Evolutionary conservation across 1,140 invertebrate genomes (phyloP).

Genomic region (Platorchestia sp.): DNA sequence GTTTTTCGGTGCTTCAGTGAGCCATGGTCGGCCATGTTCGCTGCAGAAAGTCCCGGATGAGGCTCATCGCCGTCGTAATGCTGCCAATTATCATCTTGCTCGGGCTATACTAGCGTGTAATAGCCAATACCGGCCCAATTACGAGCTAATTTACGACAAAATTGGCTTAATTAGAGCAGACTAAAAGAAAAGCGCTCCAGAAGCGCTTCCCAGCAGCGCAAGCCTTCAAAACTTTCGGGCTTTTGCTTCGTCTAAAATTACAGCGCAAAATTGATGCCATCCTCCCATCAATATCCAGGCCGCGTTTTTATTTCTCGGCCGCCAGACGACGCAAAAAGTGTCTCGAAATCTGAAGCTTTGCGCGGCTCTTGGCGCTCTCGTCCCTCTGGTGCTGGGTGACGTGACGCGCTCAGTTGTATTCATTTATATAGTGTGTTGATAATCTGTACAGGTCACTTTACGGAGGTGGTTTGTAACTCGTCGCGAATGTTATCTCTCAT

Average conservation of each 20-base stretch:
- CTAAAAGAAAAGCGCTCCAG: constrained; percentile 31
- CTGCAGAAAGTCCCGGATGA: not conserved
- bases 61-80: constrained; percentile 15
- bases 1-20: not conserved
- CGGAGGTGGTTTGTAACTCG: too few relatives aligned
- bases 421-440: too few relatives aligned
- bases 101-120: constrained; percentile 33
- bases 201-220: not conserved
- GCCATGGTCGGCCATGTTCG: not conserved
- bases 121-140: constrained; percentile 45
- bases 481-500: too few relatives aligned
- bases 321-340: not conserved
- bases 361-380: too few relatives aligned
- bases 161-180: constrained; percentile 45
- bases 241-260: constrained; percentile 1
- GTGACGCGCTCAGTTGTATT: too few relatives aligned
- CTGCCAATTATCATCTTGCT: constrained; percentile 43
- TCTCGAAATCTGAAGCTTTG: not conserved
- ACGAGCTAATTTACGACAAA: constrained; percentile 45
- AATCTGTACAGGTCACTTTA: too few relatives aligned
- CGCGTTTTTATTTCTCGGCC: not conserved
- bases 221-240: not conserved
- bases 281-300: not conserved
- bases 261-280: not conserved
- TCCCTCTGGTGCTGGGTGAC: too few relatives aligned